Evolutionary conservation across 23 tunicate genomes (phyloP).

Genomic region (Halocynthia aurantium): DNA sequence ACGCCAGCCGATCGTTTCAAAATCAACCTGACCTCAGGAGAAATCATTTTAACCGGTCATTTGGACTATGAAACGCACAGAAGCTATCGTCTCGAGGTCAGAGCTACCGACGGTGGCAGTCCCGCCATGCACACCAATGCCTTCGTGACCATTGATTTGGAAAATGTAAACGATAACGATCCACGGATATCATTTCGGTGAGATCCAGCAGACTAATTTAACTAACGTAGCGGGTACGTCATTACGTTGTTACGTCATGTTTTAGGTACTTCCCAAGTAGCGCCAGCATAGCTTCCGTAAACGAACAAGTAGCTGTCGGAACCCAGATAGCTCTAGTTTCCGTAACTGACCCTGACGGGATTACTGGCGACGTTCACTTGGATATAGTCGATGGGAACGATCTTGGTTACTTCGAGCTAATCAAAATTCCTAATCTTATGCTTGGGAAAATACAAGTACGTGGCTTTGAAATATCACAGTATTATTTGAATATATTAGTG

Average conservation of each 20-base stretch:
- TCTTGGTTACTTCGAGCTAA: constrained; percentile 35
- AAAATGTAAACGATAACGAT: constrained; percentile 62
- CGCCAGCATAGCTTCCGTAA: constrained; percentile 62
- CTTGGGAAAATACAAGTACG: constrained; percentile 35
- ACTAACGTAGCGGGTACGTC: background rate
- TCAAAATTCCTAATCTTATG: constrained; percentile 15
- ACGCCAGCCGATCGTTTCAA: constrained; percentile 28
- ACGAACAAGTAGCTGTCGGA: constrained; percentile 48
- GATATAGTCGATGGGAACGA: constrained; percentile 47
- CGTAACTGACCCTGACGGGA: constrained; percentile 40
- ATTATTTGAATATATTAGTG: background rate
- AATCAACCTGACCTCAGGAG: constrained; percentile 45
- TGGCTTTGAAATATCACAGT: background rate
- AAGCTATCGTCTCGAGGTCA: constrained; percentile 33
- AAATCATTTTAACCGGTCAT: constrained; percentile 21
- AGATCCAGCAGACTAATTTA: background rate
- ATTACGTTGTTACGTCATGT: background rate
- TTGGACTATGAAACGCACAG: constrained; percentile 54
- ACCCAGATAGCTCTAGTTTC: constrained; percentile 43
- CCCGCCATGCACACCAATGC: constrained; percentile 53
- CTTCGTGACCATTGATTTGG: constrained; percentile 40
- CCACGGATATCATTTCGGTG: constrained; percentile 20
- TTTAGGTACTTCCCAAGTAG: constrained; percentile 33
- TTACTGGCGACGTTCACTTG: constrained; percentile 13
- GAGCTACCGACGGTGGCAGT: constrained; percentile 72